Evolutionary conservation across 2,113 vertebrate genomes (phyloP).

Genomic region (Zingel zingel): DNA sequence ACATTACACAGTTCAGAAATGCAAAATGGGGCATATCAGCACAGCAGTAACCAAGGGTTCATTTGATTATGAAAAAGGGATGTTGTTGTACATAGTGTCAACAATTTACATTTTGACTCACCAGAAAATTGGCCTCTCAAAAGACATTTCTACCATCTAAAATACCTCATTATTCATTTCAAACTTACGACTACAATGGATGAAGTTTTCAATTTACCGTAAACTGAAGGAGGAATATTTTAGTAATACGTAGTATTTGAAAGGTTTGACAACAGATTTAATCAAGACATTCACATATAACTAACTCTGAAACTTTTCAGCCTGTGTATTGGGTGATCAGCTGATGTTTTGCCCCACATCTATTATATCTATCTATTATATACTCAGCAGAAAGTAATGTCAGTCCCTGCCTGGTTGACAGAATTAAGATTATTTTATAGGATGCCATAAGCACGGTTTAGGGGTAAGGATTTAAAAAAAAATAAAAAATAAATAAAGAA

Average conservation of each 20-base stretch:
- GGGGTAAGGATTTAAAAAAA: too few relatives aligned
- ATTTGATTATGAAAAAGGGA: conserved; percentile 26
- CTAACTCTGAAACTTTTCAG: not conserved
- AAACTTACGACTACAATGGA: not conserved
- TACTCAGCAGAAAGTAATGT: not conserved
- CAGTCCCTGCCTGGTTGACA: not conserved
- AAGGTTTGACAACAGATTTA: not conserved
- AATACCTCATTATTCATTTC: not conserved
- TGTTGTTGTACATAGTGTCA: not conserved
- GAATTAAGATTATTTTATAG: not conserved
- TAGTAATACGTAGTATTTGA: not conserved
- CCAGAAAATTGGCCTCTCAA: not conserved
- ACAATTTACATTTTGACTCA: not conserved
- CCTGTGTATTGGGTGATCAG: not conserved
- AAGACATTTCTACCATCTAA: not conserved
- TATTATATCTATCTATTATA: too few relatives aligned
- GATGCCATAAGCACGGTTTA: too few relatives aligned
- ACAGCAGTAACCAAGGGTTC: not conserved
- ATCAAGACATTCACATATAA: not conserved
- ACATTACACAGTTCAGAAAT: not conserved
- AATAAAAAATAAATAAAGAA: too few relatives aligned
- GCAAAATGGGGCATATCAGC: not conserved
- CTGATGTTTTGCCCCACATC: not conserved
- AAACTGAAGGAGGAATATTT: not conserved
- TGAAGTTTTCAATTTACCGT: not conserved